Percentiles rank a stretch among this genome's conserved stretches.
These are phyloP conservation scores for Tenthredo distinguenda DNA, from an alignment of 2,888 invertebrate species.

Conservation along the genomic window DNA sequence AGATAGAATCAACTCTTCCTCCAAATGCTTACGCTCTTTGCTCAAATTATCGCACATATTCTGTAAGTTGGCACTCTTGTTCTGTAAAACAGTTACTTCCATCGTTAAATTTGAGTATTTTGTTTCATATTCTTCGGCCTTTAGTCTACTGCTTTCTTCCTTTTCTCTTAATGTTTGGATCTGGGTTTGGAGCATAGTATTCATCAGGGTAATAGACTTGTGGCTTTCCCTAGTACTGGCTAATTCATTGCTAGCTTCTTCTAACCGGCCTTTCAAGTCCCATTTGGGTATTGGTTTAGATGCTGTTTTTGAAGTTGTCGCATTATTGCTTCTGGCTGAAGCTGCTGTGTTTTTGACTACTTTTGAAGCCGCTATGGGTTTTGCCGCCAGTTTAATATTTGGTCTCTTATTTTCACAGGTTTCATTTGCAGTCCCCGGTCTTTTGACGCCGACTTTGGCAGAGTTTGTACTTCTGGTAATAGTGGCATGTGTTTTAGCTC, in stretches of 20 bases:
- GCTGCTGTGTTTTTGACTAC: conserved; percentile 57
- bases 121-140: conserved; percentile 65
- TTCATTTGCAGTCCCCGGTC: conserved; percentile 63
- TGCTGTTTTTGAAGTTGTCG: conserved; percentile 24
- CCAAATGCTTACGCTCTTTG: conserved; percentile 75
- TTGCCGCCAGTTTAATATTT: conserved; percentile 61
- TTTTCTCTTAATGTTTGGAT: conserved; percentile 62
- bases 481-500: conserved; percentile 66
- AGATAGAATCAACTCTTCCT: conserved; percentile 76
- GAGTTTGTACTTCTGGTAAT: conserved; percentile 59
- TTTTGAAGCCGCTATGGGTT: conserved; percentile 63
- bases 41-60: conserved; percentile 72
- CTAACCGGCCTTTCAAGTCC: conserved; percentile 73
- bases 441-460: conserved; percentile 64
- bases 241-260: conserved; percentile 79
- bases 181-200: conserved; percentile 60
- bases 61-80: conserved; percentile 75
- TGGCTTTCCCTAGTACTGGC: conserved; percentile 84
- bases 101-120: conserved; percentile 79
- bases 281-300: conserved; percentile 68
- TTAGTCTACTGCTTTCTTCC: conserved; percentile 60
- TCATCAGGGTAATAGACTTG: conserved; percentile 79
- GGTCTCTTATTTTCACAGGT: conserved; percentile 65
- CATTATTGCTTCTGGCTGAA: conserved; percentile 31
- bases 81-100: conserved; percentile 80